Evolutionary conservation across 2,113 vertebrate species (phyloP).

Genomic region (Leptodactylus fuscus): DNA sequence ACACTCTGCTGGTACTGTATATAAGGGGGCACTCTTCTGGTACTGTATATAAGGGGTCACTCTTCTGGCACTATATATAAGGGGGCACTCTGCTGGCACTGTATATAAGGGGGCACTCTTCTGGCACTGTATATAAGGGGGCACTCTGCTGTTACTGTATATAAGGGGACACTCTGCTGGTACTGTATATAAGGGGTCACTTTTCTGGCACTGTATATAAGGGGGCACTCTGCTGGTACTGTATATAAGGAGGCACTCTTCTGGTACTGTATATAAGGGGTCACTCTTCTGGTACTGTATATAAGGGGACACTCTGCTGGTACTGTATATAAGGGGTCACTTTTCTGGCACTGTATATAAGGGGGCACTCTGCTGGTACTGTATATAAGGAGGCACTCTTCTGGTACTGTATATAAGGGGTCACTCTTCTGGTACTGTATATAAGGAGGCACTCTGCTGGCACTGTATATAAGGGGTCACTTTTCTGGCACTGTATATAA

Average conservation of each 20-base stretch:
- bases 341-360: not conserved
- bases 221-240: not conserved
- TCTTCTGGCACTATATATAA: not conserved
- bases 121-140: not conserved
- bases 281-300: not conserved
- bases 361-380: not conserved
- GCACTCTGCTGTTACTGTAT: not conserved
- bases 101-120: not conserved
- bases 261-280: not conserved
- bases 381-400: too few relatives aligned
- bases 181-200: not conserved
- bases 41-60: not conserved
- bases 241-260: not conserved
- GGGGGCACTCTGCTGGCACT: not conserved
- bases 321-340: not conserved
- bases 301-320: not conserved
- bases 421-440: too few relatives aligned
- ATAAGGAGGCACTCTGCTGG: too few relatives aligned
- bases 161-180: not conserved
- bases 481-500: too few relatives aligned
- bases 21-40: not conserved
- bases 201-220: not conserved
- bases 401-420: too few relatives aligned
- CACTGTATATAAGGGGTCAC: too few relatives aligned
- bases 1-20: not conserved